A percentile compares a stretch with the other conserved stretches of the same genome.
Conservation (phyloP, 2,888 invertebrate species). For the Nezara viridula region DNA sequence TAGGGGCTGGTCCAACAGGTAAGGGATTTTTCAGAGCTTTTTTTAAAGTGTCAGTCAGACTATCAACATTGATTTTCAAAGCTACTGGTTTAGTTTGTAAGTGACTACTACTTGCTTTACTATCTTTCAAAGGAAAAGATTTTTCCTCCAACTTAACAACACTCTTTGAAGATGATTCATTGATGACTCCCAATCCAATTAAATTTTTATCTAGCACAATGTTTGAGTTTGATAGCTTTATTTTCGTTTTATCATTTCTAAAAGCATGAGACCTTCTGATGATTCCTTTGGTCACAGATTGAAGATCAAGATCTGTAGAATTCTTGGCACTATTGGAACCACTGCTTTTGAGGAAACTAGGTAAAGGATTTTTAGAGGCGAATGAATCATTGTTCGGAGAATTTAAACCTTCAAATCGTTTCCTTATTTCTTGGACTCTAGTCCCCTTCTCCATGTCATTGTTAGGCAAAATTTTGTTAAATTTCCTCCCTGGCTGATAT, state of each 20-base stretch:
- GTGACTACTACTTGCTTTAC: not conserved
- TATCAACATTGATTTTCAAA: not conserved
- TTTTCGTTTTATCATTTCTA: slow-evolving; percentile 58
- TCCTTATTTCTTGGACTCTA: slow-evolving; percentile 66
- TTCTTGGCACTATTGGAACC: slow-evolving; percentile 20
- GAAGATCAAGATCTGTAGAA: slow-evolving; percentile 1
- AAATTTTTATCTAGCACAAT: not conserved
- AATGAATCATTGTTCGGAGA: slow-evolving; percentile 76
- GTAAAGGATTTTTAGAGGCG: slow-evolving; percentile 66
- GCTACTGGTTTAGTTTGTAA: not conserved
- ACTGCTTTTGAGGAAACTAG: not conserved
- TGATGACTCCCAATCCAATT: not conserved
- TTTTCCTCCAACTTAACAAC: not conserved
- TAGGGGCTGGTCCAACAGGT: slow-evolving; percentile 80
- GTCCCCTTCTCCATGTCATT: slow-evolving; percentile 66
- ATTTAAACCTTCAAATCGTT: slow-evolving; percentile 67
- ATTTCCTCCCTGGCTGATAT: not conserved
- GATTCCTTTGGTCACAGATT: slow-evolving; percentile 37
- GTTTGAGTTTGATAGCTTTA: slow-evolving; percentile 29
- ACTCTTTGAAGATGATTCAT: not conserved
- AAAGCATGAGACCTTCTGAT: slow-evolving; percentile 61
- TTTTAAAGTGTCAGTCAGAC: slow-evolving; percentile 75
- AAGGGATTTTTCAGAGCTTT: slow-evolving; percentile 78
- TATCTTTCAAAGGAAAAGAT: not conserved
- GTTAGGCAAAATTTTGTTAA: slow-evolving; percentile 57